phyloP scores from a whole-genome alignment of 2,888 invertebrate genomes.

The Schizotus pectinicornis region DNA sequence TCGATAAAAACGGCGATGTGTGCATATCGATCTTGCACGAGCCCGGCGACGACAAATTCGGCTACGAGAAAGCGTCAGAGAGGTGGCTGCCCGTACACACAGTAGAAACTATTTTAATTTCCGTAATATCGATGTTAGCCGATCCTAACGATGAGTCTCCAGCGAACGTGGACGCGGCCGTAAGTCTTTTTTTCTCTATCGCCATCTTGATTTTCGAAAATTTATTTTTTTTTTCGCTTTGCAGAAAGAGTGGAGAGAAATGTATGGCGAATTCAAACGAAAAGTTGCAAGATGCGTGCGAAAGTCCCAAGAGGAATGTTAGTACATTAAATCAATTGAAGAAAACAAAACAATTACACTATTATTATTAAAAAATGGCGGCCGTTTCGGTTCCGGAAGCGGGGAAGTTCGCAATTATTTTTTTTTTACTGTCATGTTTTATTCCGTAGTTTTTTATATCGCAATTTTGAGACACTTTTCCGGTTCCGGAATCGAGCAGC shows the following conservation, averaged over 20 bases:
- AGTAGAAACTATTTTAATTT: slow-evolving; percentile 97
- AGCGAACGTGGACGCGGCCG: slow-evolving; percentile 99
- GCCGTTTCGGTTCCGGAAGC: slow-evolving; percentile 43
- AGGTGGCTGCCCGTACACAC: slow-evolving; percentile 99
- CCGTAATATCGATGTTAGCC: slow-evolving; percentile 98
- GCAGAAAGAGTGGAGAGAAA: slow-evolving; percentile 99
- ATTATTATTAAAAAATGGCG: slow-evolving; percentile 12
- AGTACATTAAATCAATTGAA: slow-evolving; percentile 65
- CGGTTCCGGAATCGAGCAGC: not conserved
- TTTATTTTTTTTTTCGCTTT: slow-evolving; percentile 42
- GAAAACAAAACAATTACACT: slow-evolving; percentile 27
- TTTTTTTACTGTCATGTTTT: slow-evolving; percentile 33
- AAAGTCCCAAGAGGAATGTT: slow-evolving; percentile 98
- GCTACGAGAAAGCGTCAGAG: slow-evolving; percentile 97
- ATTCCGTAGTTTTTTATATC: slow-evolving; percentile 36
- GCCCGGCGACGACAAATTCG: slow-evolving; percentile 98
- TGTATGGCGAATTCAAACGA: slow-evolving; percentile 95
- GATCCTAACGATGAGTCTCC: slow-evolving; percentile 99
- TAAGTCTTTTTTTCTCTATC: no score
- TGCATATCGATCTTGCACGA: slow-evolving; percentile 99
- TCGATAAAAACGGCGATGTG: slow-evolving; percentile 95
- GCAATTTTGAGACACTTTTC: not conserved
- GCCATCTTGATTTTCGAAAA: not conserved
- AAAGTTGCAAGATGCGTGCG: slow-evolving; percentile 97
- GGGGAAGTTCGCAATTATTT: slow-evolving; percentile 39